Evolutionary conservation across 2,888 invertebrate genomes (phyloP), one percentile per base, ranked within the genome.

Genomic region (Dasypolia templi): DNA sequence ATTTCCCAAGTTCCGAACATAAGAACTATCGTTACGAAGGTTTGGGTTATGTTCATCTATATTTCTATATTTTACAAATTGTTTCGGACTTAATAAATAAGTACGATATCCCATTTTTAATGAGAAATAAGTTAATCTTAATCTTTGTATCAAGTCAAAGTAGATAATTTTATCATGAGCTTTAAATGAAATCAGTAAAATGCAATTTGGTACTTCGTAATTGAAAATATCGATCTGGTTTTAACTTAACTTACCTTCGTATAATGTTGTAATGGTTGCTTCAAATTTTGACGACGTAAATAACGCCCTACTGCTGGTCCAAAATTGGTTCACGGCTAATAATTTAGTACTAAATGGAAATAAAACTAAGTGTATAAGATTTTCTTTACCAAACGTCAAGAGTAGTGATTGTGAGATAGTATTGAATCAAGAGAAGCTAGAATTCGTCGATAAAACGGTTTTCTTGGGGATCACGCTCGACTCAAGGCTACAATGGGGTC

Each of bases 21-120:
- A 66, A 66, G 62, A 81, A 82, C 72, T 79, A 67, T 70, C 72
- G 42, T 76, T 83, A 70, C 56, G 32, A 69, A 70, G 42, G 51
- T 61, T 69, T 65, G 22, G 75, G 58, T 72, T 72, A 66, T 79
- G 62, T 69, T 29, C 61, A 22, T 67, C 51, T 75, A 72, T 66
- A 79, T 81, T 78, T 55, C 53, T 53, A 44, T 46, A 64, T 64
- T 68, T 39, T 72, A 69, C 66, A 67, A 51, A 72, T 63, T 56
- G 22, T 19, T 66, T 32, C 22, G 0, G n/a, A 2, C 35, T 61
- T 35, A 22, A 7, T 14, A 22, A 42, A 56, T 49, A 46, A 44
- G 14, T 53, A n/a, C 11, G 4, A 2, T 42, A 49, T 32, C 32
- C 26, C 5, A n/a, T 32, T 39, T 63, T 29, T 71, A n/a, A 35